Conservation (phyloP, 1,140 invertebrate species). For the Drosophila nebulosa region DNA sequence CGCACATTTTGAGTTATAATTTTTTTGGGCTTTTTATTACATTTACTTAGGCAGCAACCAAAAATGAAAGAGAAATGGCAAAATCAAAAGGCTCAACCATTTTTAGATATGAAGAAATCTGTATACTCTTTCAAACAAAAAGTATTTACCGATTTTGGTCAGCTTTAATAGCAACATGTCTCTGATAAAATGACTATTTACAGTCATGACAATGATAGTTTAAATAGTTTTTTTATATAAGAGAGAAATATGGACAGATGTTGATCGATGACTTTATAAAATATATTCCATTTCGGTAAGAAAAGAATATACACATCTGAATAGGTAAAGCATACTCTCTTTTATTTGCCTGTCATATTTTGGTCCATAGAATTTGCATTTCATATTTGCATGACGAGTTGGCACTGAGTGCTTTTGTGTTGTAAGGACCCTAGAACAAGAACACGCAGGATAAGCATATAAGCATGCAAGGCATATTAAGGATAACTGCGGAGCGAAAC, state of each 20-base stretch:
- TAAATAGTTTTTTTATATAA: not conserved
- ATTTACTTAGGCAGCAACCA: constrained; percentile 26
- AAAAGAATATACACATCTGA: not conserved
- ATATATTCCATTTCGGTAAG: not conserved
- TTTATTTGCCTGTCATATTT: constrained; percentile 56
- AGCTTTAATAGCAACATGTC: too few species aligned
- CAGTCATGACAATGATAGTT: not conserved
- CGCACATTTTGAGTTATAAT: constrained; percentile 12
- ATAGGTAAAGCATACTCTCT: not conserved
- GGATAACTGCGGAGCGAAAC: constrained; percentile 55
- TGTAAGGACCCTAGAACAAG: constrained; percentile 19
- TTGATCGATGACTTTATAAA: not conserved
- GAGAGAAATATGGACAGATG: not conserved
- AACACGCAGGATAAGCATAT: constrained; percentile 45
- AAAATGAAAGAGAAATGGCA: not conserved
- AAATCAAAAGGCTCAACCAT: not conserved
- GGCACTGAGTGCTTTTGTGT: constrained; percentile 26
- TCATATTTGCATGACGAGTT: constrained; percentile 71
- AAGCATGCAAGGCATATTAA: constrained; percentile 69
- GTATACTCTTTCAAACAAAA: not conserved
- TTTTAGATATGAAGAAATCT: not conserved
- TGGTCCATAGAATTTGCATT: constrained; percentile 65
- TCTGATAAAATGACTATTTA: too few species aligned
- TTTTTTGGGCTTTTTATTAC: constrained; percentile 30
- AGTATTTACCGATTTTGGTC: not conserved